phyloP scores from a whole-genome alignment of 2,888 invertebrate species.

The Colletes collaris region DNA sequence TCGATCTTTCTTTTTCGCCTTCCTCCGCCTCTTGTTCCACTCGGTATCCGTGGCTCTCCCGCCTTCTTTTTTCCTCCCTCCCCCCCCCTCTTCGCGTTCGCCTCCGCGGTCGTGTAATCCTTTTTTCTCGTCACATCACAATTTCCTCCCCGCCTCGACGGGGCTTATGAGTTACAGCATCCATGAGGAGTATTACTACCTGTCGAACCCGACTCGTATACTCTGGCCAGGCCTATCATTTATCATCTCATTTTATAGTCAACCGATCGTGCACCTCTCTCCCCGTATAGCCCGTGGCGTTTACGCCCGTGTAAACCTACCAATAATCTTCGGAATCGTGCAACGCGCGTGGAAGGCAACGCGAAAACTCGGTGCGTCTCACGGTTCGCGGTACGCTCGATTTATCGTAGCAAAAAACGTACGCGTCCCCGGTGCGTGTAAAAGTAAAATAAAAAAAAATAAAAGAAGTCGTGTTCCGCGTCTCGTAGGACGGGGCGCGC shows the following conservation, averaged over 20 bases:
- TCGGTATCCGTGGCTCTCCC: background rate
- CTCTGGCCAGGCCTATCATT: slow-evolving; percentile 74
- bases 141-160: slow-evolving; percentile 69
- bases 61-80: background rate
- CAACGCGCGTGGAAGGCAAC: no score
- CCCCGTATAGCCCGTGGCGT: slow-evolving; percentile 37
- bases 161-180: slow-evolving; percentile 78
- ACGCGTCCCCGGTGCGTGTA: background rate
- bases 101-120: slow-evolving; percentile 52
- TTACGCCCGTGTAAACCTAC: slow-evolving; percentile 25
- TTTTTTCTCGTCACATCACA: slow-evolving; percentile 73
- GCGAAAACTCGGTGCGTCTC: background rate
- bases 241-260: slow-evolving; percentile 77
- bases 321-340: slow-evolving; percentile 4
- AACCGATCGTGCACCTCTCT: slow-evolving; percentile 56
- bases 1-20: slow-evolving; percentile 49
- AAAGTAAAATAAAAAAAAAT: no score
- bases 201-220: slow-evolving; percentile 76
- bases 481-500: background rate
- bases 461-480: background rate
- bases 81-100: slow-evolving; percentile 1
- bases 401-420: background rate
- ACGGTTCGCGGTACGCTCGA: background rate
- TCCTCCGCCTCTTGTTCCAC: slow-evolving; percentile 10
- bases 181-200: slow-evolving; percentile 79